Evolutionary conservation across 2,113 vertebrate species (phyloP).

Genomic region (Vulpes lagopus): DNA sequence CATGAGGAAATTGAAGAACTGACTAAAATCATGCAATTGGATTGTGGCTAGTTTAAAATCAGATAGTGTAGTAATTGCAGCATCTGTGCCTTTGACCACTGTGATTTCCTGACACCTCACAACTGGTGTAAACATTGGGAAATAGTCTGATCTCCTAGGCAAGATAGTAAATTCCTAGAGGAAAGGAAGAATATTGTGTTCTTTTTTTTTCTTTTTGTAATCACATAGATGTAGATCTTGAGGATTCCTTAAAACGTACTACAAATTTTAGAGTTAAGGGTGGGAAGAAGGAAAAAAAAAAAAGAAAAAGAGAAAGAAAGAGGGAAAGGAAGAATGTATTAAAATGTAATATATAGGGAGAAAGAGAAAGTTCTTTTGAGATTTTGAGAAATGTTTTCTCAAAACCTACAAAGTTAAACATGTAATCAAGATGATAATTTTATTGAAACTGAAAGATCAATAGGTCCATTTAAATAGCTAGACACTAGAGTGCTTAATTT

Average conservation of each 20-base stretch:
- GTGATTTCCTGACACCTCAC: too few species aligned
- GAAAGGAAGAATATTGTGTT: background rate
- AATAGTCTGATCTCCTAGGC: background rate
- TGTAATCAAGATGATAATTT: constrained; percentile 38
- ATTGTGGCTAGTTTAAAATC: background rate
- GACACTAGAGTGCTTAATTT: constrained; percentile 21
- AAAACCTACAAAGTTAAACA: constrained; percentile 31
- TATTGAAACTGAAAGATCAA: constrained; percentile 52
- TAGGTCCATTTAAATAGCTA: constrained; percentile 37
- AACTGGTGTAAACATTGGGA: background rate
- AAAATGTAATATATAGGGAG: background rate
- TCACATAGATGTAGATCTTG: background rate
- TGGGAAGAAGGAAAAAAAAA: background rate
- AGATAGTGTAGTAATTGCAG: too few species aligned
- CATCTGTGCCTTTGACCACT: background rate
- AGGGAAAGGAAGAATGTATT: background rate
- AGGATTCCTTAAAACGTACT: background rate
- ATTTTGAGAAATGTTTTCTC: background rate
- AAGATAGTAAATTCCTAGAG: background rate
- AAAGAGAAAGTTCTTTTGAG: background rate
- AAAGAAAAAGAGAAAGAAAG: background rate
- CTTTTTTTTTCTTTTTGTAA: background rate
- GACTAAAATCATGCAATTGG: background rate
- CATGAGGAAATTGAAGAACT: background rate
- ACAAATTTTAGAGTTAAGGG: background rate